Evolutionary conservation across 2,797 vertebrate species (phyloP), one percentile per base, ranked within the genome.

Genomic region (Leptatherina wallacei): DNA sequence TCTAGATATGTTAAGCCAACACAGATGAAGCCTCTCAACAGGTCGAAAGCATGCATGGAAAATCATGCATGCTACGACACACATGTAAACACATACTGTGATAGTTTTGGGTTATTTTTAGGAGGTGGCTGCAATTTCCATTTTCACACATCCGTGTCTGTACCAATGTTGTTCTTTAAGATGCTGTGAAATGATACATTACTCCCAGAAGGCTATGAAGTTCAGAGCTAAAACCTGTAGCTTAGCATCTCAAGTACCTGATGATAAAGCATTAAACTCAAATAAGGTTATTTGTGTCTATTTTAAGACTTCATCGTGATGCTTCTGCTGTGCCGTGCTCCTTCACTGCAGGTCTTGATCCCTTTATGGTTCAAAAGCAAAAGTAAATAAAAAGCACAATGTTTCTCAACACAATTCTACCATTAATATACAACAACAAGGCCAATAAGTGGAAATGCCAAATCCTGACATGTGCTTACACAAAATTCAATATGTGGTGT

Each of bases 1-100:
- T 65, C 57, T 81, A 82, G 80, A 85, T 86, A 75, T 75, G 75
- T 81, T 73, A 71, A 85, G 69, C 59, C 78, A 75, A 92, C 81
- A 60, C 16, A 84, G 85, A 89, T 89, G 82, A 85, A 86, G 89
- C 75, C 73, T 85, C 85, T 89, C 72, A 79, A 79, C 75, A 80
- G 88, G 80, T 78, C 66, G 70, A 62, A 83, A 81, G 69, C 84
- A 71, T 27, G 24, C 69, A 72, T 77, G 90, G 85, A 91, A 90
- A 91, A 61, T 77, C 54, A 70, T 65, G 70, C 69, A 77, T 40
- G 62, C 77, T 73, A 61, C 62, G 36, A 51, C 64, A 77, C 78
- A 77, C 72, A 65, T 36, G 20, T 65, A 69, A 56, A 59, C 75
- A 78, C 36, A 20, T 7, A 24, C 71, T 36, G 65, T 71, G 76